phyloP scores from a whole-genome alignment of 2,888 invertebrate genomes.

The Drosophila kanekoi region DNA sequence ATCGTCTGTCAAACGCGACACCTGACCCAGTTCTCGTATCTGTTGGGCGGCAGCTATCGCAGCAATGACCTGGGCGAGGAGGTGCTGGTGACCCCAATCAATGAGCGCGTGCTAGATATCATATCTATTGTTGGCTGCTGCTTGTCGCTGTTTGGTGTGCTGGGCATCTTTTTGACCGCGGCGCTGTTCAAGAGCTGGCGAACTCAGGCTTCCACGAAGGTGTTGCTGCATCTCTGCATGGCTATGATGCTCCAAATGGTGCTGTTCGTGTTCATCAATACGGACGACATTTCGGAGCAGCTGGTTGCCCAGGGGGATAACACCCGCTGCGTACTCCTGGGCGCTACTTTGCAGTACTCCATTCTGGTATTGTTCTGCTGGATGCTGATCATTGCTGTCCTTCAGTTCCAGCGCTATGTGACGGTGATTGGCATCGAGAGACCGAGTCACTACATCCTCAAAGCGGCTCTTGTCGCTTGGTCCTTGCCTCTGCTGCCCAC shows the following conservation, averaged over 20 bases:
- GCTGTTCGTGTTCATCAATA: constrained; percentile 80
- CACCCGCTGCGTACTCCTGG: constrained; percentile 87
- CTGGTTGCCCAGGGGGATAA: constrained; percentile 40
- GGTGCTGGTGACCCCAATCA: constrained; percentile 80
- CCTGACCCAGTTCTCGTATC: constrained; percentile 88
- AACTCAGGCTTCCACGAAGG: constrained; percentile 88
- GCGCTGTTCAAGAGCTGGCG: constrained; percentile 87
- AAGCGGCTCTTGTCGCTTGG: constrained; percentile 89
- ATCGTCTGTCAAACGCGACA: constrained; percentile 87
- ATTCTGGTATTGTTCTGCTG: constrained; percentile 89
- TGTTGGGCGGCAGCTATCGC: constrained; percentile 85
- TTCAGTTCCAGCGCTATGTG: constrained; percentile 90
- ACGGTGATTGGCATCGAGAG: constrained; percentile 87
- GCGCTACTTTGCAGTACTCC: constrained; percentile 88
- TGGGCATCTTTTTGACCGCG: constrained; percentile 87
- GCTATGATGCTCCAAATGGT: constrained; percentile 88
- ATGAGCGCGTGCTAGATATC: constrained; percentile 86
- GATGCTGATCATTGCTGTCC: constrained; percentile 90
- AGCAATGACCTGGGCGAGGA: constrained; percentile 74
- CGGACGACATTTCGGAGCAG: constrained; percentile 71
- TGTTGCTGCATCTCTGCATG: constrained; percentile 88
- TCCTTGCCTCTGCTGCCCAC: constrained; percentile 87
- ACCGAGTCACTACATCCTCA: constrained; percentile 88
- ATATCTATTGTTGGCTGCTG: constrained; percentile 88
- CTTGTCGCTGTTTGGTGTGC: constrained; percentile 87